Conservation (phyloP, 1,140 invertebrate genomes). For the Muscidifurax raptorellus region DNA sequence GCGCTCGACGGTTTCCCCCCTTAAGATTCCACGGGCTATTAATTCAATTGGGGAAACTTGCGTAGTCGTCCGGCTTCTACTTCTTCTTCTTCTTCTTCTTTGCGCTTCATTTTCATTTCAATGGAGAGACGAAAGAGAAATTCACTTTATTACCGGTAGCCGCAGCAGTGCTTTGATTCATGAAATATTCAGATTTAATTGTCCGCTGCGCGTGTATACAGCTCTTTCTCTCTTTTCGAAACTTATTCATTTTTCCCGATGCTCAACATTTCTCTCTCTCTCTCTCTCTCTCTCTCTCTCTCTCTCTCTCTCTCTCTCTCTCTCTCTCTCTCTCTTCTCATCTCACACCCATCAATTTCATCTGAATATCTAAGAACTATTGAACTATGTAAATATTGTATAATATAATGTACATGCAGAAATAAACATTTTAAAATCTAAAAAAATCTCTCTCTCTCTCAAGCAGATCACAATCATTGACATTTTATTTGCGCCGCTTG, state of each 20-base stretch:
- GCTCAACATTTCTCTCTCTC: too few relatives aligned
- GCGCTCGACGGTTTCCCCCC: background rate
- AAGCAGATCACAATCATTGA: conserved; percentile 32
- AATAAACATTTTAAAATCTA: too few relatives aligned
- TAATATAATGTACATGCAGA: too few relatives aligned
- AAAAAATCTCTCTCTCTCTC: too few relatives aligned
- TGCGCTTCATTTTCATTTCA: conserved; percentile 22
- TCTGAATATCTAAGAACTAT: too few relatives aligned
- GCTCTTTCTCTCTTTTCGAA: background rate
- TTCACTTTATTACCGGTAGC: conserved; percentile 8
- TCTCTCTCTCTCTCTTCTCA: too few relatives aligned
- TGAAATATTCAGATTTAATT: conserved; percentile 49
- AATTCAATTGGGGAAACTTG: conserved; percentile 39
- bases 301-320: too few relatives aligned
- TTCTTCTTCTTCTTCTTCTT: too few relatives aligned
- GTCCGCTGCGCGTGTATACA: background rate
- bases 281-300: too few relatives aligned
- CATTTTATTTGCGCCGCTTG: background rate
- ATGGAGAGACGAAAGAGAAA: background rate
- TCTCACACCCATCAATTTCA: too few relatives aligned
- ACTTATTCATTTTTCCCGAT: conserved; percentile 35
- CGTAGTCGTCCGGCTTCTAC: background rate
- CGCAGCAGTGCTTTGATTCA: background rate
- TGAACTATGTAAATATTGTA: too few relatives aligned
- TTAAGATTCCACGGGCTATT: conserved; percentile 7